phyloP scores from a whole-genome alignment of 2,113 vertebrate species.

The Aythya baeri region DNA sequence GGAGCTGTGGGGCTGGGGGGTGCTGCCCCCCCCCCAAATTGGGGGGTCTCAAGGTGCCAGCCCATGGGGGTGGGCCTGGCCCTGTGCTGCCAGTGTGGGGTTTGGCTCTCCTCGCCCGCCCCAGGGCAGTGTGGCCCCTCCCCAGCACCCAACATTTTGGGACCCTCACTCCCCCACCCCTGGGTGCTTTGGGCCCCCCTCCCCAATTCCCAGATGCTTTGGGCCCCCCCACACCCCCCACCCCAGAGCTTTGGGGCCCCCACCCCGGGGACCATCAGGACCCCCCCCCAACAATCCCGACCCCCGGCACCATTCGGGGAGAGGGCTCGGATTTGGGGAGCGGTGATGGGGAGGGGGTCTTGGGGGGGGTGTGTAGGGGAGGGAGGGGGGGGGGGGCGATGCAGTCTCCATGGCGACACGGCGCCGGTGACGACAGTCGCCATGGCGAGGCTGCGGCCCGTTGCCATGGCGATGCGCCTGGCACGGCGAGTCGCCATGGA shows the following conservation, averaged over 20 bases:
- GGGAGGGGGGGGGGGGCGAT: too few relatives aligned
- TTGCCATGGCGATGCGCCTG: constrained; percentile 53
- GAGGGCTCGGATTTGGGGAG: neutral
- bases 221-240: too few relatives aligned
- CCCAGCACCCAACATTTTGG: neutral
- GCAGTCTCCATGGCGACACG: constrained; percentile 53
- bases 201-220: neutral
- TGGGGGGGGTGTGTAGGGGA: too few relatives aligned
- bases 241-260: too few relatives aligned
- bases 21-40: fast-evolving
- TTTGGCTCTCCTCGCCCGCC: fast-evolving
- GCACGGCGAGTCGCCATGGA: constrained; percentile 69
- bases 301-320: neutral
- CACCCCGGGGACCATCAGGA: neutral
- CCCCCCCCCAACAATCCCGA: neutral
- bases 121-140: fast-evolving
- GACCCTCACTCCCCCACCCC: fast-evolving
- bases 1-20: neutral
- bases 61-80: fast-evolving
- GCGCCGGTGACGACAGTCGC: constrained; percentile 56
- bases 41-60: fast-evolving
- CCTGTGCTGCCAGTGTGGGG: fast-evolving
- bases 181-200: neutral
- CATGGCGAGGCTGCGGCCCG: constrained; percentile 61
- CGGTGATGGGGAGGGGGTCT: neutral